These are phyloP conservation scores for Peromyscus nudipes DNA, from an alignment of 2,797 vertebrate species.

Conservation along the genomic window DNA sequence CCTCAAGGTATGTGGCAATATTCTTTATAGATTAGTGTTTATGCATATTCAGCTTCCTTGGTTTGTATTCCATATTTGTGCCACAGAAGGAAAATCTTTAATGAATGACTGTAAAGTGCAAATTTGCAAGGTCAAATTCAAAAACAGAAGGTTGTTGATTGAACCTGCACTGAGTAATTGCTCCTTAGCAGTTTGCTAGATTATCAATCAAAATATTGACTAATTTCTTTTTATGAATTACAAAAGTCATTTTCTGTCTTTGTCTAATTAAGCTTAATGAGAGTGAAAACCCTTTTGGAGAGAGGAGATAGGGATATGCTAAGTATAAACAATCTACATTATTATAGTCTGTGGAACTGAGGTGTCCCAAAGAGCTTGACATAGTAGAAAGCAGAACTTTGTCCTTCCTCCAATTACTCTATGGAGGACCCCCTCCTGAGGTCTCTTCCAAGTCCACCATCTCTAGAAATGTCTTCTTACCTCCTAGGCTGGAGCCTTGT, in stretches of 20 bases:
- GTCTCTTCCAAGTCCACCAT: not conserved
- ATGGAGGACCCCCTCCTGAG: not conserved
- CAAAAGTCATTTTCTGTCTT: conserved; percentile 58
- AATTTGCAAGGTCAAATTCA: conserved; percentile 77
- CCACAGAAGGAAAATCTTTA: conserved; percentile 55
- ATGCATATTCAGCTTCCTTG: not conserved
- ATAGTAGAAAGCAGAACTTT: not conserved
- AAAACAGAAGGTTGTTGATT: conserved; percentile 68
- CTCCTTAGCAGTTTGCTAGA: conserved; percentile 57
- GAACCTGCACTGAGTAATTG: conserved; percentile 41
- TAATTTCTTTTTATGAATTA: conserved; percentile 57
- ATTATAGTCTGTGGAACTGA: not conserved
- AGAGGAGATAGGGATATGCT: not conserved
- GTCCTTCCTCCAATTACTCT: not conserved
- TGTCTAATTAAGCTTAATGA: conserved; percentile 52
- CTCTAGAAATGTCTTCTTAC: not conserved
- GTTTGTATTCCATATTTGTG: conserved; percentile 63
- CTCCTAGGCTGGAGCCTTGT: too few relatives aligned
- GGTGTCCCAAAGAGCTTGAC: not conserved
- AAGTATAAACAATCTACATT: not conserved
- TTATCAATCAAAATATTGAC: conserved; percentile 75
- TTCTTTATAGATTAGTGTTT: conserved; percentile 35
- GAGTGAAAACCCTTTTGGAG: conserved; percentile 28
- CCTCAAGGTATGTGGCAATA: not conserved
- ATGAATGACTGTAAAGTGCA: conserved; percentile 74